A percentile compares a stretch with the other conserved stretches of the same genome.
phyloP scores from a whole-genome alignment of 2,888 invertebrate genomes.

The Cartodere bifasciata region DNA sequence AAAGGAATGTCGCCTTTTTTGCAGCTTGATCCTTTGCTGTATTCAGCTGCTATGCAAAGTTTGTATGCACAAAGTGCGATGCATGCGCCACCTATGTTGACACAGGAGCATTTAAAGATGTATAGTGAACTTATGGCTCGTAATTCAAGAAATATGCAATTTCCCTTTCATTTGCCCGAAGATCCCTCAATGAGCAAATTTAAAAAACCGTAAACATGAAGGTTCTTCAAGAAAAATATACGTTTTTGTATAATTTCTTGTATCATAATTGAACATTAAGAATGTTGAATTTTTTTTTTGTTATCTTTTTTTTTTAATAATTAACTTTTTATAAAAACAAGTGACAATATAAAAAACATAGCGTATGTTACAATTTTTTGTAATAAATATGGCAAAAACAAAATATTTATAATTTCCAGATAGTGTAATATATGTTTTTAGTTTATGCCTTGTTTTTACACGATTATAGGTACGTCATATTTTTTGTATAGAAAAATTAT shows the following conservation, averaged over 20 bases:
- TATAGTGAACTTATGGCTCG: conserved; percentile 40
- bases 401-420: too few relatives aligned
- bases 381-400: too few relatives aligned
- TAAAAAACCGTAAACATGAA: conserved; percentile 7
- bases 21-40: conserved; percentile 33
- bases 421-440: too few relatives aligned
- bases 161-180: conserved; percentile 27
- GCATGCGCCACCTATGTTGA: conserved; percentile 27
- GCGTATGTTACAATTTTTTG: conserved; percentile 1
- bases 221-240: not conserved
- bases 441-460: too few relatives aligned
- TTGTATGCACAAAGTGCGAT: conserved; percentile 25
- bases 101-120: conserved; percentile 39
- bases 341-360: not conserved
- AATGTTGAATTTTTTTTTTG: too few relatives aligned
- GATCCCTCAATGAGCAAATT: conserved; percentile 5
- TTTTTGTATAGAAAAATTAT: too few relatives aligned
- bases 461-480: too few relatives aligned
- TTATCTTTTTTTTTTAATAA: not conserved
- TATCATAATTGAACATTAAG: too few relatives aligned
- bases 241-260: conserved; percentile 1
- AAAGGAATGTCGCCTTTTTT: conserved; percentile 30
- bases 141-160: conserved; percentile 24
- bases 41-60: conserved; percentile 37
- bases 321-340: too few relatives aligned